Conservation (phyloP, 2,797 vertebrate genomes). For the Liparis tanakae region DNA sequence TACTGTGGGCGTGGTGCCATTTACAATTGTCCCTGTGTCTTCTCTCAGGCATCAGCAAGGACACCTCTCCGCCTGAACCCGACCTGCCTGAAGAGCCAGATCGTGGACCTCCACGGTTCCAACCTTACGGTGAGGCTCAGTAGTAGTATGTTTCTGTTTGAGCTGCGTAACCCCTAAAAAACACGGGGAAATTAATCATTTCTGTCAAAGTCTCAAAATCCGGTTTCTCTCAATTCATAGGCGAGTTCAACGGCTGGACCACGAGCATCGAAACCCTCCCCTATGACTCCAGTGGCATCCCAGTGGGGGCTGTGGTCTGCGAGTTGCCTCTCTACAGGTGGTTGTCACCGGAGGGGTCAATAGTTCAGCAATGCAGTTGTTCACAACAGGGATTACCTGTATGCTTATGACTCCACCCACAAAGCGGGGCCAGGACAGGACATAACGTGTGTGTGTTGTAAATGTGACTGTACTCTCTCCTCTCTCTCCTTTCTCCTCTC, state of each 20-base stretch:
- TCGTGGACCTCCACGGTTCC: conserved; percentile 62
- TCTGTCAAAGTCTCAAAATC: background rate
- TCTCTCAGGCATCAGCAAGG: conserved; percentile 75
- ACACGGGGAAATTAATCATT: background rate
- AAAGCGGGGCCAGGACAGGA: too few relatives aligned
- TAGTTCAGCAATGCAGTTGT: background rate
- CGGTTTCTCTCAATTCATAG: conserved; percentile 49
- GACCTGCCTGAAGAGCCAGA: conserved; percentile 43
- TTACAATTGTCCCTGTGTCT: conserved; percentile 28
- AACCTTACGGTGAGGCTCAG: conserved; percentile 73
- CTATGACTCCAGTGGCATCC: conserved; percentile 79
- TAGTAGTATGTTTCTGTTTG: background rate
- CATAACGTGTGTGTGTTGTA: background rate
- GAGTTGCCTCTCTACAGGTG: conserved; percentile 72
- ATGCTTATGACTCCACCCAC: background rate
- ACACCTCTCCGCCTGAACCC: conserved; percentile 72
- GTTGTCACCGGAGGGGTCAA: background rate
- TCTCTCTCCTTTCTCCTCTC: conserved; percentile 27
- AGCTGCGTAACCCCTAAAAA: background rate
- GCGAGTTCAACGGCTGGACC: conserved; percentile 85
- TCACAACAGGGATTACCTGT: background rate
- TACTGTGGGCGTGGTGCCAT: conserved; percentile 16
- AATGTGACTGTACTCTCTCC: background rate
- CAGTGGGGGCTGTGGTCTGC: conserved; percentile 77
- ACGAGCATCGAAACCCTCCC: conserved; percentile 79